Evolutionary conservation across 1,140 invertebrate species (phyloP).

Genomic region (Octopus bimaculoides): DNA sequence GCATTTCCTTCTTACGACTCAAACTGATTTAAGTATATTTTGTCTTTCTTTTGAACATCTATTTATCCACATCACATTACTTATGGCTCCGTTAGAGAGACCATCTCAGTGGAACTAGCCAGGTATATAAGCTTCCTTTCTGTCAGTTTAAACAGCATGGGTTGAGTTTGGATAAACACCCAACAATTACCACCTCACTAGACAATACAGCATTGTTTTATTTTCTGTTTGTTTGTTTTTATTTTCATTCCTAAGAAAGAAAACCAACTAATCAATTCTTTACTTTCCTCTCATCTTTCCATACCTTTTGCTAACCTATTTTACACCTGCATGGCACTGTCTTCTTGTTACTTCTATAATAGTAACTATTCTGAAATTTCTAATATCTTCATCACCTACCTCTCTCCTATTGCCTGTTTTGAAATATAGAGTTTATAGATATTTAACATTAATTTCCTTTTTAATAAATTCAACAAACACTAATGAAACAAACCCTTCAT

Average conservation of each 20-base stretch:
- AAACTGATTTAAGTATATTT: slow-evolving; percentile 2
- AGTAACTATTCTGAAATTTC: too few relatives aligned
- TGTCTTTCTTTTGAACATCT: slow-evolving; percentile 25
- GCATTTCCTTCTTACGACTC: background rate
- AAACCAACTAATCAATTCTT: too few relatives aligned
- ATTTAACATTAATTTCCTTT: too few relatives aligned
- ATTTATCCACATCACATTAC: background rate
- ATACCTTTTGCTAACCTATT: too few relatives aligned
- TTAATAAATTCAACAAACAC: too few relatives aligned
- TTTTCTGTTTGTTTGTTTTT: background rate
- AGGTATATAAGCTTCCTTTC: slow-evolving; percentile 32
- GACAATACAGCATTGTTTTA: background rate
- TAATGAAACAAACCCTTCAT: too few relatives aligned
- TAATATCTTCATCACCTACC: too few relatives aligned
- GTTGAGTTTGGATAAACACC: background rate
- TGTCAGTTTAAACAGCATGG: slow-evolving; percentile 9
- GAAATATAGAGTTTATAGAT: too few relatives aligned
- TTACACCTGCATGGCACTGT: too few relatives aligned
- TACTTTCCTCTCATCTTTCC: too few relatives aligned
- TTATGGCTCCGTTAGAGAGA: slow-evolving; percentile 35
- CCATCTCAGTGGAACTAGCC: slow-evolving; percentile 42
- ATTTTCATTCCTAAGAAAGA: background rate
- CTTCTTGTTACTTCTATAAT: too few relatives aligned
- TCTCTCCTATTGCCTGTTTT: too few relatives aligned
- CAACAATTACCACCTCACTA: background rate